Base-by-base conservation (phyloP, 2,113 vertebrate species). In the Fulica atra region DNA sequence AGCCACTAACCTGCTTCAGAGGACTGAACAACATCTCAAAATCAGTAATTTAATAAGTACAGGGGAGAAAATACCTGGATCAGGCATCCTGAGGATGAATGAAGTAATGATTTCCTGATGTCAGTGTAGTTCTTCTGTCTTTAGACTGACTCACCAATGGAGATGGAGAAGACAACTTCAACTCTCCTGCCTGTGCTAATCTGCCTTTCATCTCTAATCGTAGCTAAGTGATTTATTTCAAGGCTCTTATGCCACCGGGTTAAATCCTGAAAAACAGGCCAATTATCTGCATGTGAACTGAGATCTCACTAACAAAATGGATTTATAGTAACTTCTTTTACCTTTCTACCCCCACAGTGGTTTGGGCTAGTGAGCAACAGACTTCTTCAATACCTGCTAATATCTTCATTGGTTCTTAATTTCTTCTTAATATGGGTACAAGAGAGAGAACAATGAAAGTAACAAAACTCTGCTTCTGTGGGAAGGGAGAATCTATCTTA, bases 141-240 rank as follows among this genome's bases (percentile, higher is more conserved):
- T 94, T 76, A 86, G 56, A 57, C 8, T 33, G 68, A 35, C 66
- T 60, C 10, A 9, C 63, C 21, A 51, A 3, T 16, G 9, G 59
- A 79, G 88, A 69, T 5, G 20, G 63, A 89, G 64, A 57, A 86
- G 70, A 88, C 28, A 54, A 53, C 77, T 96, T 94, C 63, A 89
- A 3, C 44, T 61, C 59, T 78, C 31, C 88, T 92, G 76, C 59
- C 69, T 0, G 2, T 79, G 86, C 77, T 98, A 98, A 98, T 97
- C 97, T 91, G 70, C 86, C 63, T 50, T 78, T 91, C 70, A 72
- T 89, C 94, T 80, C 95, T 98, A 97, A 98, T 97, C 78, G 1
- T 86, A 93, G 92, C 81, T 97, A 96, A 97, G 95, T 95, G 97
- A 94, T 95, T 97, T 97, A 97, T 94, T 96, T 86, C 51, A 86